Base-by-base conservation (phyloP, 2,113 vertebrate species). In the Corythaeola cristata region DNA sequence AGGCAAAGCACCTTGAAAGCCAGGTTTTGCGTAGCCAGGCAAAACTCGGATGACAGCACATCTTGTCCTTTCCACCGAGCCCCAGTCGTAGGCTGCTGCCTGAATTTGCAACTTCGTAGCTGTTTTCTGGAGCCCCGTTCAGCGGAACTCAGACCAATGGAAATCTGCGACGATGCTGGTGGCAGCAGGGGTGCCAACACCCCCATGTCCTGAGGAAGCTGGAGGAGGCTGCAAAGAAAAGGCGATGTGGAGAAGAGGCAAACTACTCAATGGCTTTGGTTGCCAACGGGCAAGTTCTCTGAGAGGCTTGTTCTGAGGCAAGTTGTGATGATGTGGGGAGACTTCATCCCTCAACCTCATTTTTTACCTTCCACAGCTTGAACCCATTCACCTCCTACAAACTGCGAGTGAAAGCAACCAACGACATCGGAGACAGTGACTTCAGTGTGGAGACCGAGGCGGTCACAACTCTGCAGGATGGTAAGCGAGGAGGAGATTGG, bases 341-440 rank as follows among this genome's bases (percentile, higher is more conserved):
- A 17, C 35, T 55, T 94, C 50, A 72, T 37, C 8, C 19, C 49
- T 94, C 56, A 67, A 41, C 11, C 22, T 74, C n/a, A 3, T 47
- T 71, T 63, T 52, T 68, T 39, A 24, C 26, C 0, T 66, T 67
- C 72, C 92, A 11, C 92, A 99, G 99, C 93, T 94, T 99, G 95
- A 99, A 98, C 91, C 99, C 99, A 0, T 99, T 99, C 96, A 99
- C 99, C 11, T 99, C 99, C 9, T 99, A 99, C 97, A 99, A 99
- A 86, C 98, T 99, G 93, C 98, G 99, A 62, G 98, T 99, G 98
- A 98, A 99, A 96, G 99, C 99, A n/a, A 99, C 99, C 96, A 99
- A 99, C 9, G 99, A 99, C 62, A 97, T 99, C 3, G 99, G 99
- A 78, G 99, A 99, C 98, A 99, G 99, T 3, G 96, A 99, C 96